Evolutionary conservation across 1,140 invertebrate genomes (phyloP).

Genomic region (Bombyx mori): ASM3026992v2 NC_085129.1:7085501-7086000

Average conservation of each 20-base stretch:
- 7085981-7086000: slow-evolving; percentile 50
- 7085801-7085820: slow-evolving; percentile 32
- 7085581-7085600: too few relatives aligned
- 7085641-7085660: too few relatives aligned
- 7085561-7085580: too few relatives aligned
- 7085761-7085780: slow-evolving; percentile 18
- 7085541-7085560: too few relatives aligned
- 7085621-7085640: too few relatives aligned
- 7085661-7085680: too few relatives aligned
- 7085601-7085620: too few relatives aligned
- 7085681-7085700: too few relatives aligned
- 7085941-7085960: slow-evolving; percentile 48
- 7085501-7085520: too few relatives aligned
- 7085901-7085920: slow-evolving; percentile 60
- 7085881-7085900: slow-evolving; percentile 64
- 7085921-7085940: slow-evolving; percentile 51
- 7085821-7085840: slow-evolving; percentile 52
- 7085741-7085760: slow-evolving; percentile 35
- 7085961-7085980: slow-evolving; percentile 65
- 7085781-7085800: slow-evolving; percentile 41
- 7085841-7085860: slow-evolving; percentile 55
- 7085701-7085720: slow-evolving; percentile 7
- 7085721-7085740: slow-evolving; percentile 21
- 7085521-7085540: too few relatives aligned
- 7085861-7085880: slow-evolving; percentile 47